Conservation (phyloP, 37 sponge, comb jelly and placozoan species). For the Diacarnus erythraeanus region DNA sequence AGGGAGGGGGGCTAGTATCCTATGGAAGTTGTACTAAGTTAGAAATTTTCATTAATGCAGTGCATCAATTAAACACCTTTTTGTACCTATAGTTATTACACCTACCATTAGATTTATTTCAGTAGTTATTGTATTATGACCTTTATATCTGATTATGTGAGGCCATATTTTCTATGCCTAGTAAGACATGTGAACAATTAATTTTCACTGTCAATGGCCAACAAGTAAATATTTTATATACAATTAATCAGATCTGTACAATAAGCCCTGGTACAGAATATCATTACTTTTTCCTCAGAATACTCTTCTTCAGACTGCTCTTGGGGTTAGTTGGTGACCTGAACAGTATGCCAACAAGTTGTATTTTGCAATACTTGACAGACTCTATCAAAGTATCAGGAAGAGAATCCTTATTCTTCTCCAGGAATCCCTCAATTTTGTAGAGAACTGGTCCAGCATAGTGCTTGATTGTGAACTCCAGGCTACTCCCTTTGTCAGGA, state of each 20-base stretch:
- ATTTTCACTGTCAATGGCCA: no score
- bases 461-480: slow-evolving; percentile 64
- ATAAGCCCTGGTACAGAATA: background rate
- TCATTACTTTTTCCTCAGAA: slow-evolving; percentile 29
- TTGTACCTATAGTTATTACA: no score
- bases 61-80: no score
- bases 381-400: slow-evolving; percentile 55
- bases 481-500: slow-evolving; percentile 60
- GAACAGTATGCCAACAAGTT: slow-evolving; percentile 35
- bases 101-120: no score
- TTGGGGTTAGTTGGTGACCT: background rate
- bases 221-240: no score
- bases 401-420: slow-evolving; percentile 78
- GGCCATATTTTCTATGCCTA: no score
- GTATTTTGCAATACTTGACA: slow-evolving; percentile 27
- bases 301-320: slow-evolving; percentile 20
- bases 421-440: slow-evolving; percentile 58
- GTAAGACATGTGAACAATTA: no score
- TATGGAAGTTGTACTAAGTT: no score
- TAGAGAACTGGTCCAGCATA: slow-evolving; percentile 83
- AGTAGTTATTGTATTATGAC: no score
- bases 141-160: no score
- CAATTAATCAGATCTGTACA: background rate
- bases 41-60: no score
- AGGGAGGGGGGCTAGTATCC: no score